Conservation (phyloP, 2,797 vertebrate genomes). For the Monodelphis domestica region DNA sequence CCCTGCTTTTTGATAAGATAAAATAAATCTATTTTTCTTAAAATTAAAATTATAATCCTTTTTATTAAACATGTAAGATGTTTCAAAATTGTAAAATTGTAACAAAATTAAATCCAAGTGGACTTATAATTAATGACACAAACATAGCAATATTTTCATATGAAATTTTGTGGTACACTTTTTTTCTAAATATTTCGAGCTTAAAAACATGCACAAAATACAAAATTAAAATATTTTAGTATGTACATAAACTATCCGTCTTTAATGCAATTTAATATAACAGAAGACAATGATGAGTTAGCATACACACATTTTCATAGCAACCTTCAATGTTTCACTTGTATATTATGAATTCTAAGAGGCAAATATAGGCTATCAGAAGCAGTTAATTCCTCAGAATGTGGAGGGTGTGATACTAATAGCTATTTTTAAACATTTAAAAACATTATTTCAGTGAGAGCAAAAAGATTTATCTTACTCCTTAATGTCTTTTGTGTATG, state of each 20-base stretch:
- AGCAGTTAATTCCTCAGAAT: not conserved
- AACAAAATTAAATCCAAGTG: not conserved
- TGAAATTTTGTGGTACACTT: not conserved
- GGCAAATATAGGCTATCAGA: not conserved
- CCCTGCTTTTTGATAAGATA: not conserved
- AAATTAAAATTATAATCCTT: not conserved
- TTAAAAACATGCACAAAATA: not conserved
- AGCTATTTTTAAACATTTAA: not conserved
- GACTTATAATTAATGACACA: not conserved
- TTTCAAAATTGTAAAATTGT: not conserved
- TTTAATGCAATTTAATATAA: not conserved
- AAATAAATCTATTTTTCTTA: not conserved
- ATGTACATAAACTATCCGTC: not conserved
- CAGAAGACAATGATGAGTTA: not conserved
- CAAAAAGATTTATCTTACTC: not conserved
- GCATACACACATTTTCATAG: not conserved
- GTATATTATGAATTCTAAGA: not conserved
- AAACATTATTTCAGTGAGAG: not conserved
- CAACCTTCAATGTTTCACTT: not conserved
- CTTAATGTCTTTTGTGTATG: not conserved
- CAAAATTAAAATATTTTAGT: not conserved
- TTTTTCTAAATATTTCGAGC: not conserved
- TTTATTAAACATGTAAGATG: not conserved
- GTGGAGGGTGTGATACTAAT: not conserved
- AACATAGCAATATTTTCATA: not conserved